A percentile compares a stretch with the other conserved stretches of the same genome.
phyloP scores from a whole-genome alignment of 2,797 vertebrate species.

The Manis javanica region DNA sequence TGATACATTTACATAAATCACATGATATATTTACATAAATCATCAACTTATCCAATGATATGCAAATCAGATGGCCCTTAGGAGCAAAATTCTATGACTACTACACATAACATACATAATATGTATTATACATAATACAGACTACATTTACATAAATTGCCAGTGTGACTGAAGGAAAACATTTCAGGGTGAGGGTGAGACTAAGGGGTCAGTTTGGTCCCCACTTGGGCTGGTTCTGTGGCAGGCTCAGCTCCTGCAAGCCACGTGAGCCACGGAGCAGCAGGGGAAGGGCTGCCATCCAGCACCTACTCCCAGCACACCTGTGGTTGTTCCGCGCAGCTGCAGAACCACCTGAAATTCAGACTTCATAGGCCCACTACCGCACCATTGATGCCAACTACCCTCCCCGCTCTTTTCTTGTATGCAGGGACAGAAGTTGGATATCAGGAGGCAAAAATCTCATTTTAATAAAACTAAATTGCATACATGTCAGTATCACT shows the following conservation, averaged over 20 bases:
- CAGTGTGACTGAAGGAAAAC: background rate
- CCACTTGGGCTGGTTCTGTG: fast-evolving
- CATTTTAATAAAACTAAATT: slow-evolving; percentile 74
- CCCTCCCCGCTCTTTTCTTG: slow-evolving; percentile 60
- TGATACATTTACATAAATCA: background rate
- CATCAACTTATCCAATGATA: background rate
- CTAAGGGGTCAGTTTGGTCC: background rate
- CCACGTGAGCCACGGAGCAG: fast-evolving
- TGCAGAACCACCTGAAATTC: fast-evolving
- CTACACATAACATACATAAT: background rate
- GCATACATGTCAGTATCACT: slow-evolving; percentile 62
- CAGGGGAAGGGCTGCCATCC: background rate
- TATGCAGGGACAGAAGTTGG: slow-evolving; percentile 69
- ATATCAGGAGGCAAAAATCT: slow-evolving; percentile 77
- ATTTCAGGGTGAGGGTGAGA: background rate
- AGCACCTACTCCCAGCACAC: fast-evolving
- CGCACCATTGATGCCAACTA: fast-evolving
- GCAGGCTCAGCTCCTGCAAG: background rate
- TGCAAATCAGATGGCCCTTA: background rate
- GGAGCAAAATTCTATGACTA: background rate
- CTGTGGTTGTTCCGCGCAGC: fast-evolving
- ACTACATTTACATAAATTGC: background rate
- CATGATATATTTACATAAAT: background rate
- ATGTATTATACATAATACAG: background rate
- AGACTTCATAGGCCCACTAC: fast-evolving